Conservation (phyloP, 2,888 invertebrate genomes). For the Bhutanitis thaidina region DNA sequence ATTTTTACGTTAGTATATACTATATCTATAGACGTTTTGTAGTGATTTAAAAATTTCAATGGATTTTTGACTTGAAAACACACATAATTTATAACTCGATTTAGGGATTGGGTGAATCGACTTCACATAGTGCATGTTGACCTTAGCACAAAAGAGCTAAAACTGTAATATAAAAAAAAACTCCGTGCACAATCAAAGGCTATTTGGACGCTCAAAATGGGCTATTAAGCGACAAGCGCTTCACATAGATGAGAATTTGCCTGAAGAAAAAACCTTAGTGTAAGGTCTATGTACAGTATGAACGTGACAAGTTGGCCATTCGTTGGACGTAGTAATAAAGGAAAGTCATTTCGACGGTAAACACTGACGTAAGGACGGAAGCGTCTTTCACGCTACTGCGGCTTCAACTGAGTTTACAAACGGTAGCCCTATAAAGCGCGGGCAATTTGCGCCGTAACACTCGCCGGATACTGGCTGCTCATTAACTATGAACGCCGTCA, state of each 20-base stretch:
- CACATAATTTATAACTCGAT: too few species aligned
- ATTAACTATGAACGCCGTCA: slow-evolving; percentile 78
- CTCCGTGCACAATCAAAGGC: too few species aligned
- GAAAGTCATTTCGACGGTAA: slow-evolving; percentile 69
- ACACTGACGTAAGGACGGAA: slow-evolving; percentile 72
- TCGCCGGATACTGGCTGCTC: slow-evolving; percentile 72
- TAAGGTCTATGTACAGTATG: neutral
- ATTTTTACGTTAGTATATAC: too few species aligned
- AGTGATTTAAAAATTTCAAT: too few species aligned
- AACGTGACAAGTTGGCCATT: slow-evolving; percentile 8
- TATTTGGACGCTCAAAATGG: slow-evolving; percentile 36
- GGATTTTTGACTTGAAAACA: too few species aligned
- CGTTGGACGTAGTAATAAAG: slow-evolving; percentile 42
- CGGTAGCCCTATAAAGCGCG: slow-evolving; percentile 56
- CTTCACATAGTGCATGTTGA: too few species aligned
- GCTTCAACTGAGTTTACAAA: slow-evolving; percentile 59
- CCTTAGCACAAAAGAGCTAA: too few species aligned
- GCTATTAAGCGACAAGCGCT: slow-evolving; percentile 40
- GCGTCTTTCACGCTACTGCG: slow-evolving; percentile 62
- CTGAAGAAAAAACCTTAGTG: slow-evolving; percentile 25
- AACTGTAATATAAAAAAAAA: too few species aligned
- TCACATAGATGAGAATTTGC: slow-evolving; percentile 41
- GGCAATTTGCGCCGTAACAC: slow-evolving; percentile 71
- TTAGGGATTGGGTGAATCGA: too few species aligned
- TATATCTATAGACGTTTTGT: too few species aligned